Conservation (phyloP, 2,113 vertebrate species). For the Eulemur macaco region DNA sequence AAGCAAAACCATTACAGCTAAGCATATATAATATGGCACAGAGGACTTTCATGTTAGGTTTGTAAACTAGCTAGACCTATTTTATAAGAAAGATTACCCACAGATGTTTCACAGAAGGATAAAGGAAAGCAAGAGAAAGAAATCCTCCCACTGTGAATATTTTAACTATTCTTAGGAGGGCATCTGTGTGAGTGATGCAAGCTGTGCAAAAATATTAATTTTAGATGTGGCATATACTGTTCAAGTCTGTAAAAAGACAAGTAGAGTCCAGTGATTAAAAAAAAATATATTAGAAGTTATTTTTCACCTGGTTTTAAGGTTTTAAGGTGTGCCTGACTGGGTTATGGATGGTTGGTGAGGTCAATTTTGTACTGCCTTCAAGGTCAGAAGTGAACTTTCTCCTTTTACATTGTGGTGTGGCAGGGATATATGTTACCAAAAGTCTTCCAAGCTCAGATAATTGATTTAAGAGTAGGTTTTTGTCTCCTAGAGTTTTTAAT, state of each 20-base stretch:
- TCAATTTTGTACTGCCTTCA: not conserved
- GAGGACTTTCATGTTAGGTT: constrained; percentile 15
- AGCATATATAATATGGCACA: constrained; percentile 25
- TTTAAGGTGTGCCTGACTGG: constrained; percentile 26
- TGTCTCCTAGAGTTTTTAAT: not conserved
- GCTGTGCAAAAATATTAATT: constrained; percentile 49
- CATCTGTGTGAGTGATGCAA: constrained; percentile 18
- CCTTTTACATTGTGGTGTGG: not conserved
- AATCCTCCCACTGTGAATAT: not conserved
- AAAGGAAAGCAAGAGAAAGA: not conserved
- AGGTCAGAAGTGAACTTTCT: not conserved
- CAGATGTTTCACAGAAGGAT: constrained; percentile 41
- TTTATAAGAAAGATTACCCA: constrained; percentile 6
- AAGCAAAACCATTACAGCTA: constrained; percentile 33
- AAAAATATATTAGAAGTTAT: not conserved
- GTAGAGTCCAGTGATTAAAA: not conserved
- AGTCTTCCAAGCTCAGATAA: not conserved
- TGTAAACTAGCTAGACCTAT: not conserved
- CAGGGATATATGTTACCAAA: not conserved
- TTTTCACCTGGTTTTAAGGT: constrained; percentile 14
- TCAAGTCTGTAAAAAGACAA: constrained; percentile 57
- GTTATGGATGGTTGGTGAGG: not conserved
- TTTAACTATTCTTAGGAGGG: constrained; percentile 32
- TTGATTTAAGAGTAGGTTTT: not conserved
- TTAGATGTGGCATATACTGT: not conserved